Base-by-base conservation (phyloP, 2,797 vertebrate genomes). In the Bovichtus diacanthus region DNA sequence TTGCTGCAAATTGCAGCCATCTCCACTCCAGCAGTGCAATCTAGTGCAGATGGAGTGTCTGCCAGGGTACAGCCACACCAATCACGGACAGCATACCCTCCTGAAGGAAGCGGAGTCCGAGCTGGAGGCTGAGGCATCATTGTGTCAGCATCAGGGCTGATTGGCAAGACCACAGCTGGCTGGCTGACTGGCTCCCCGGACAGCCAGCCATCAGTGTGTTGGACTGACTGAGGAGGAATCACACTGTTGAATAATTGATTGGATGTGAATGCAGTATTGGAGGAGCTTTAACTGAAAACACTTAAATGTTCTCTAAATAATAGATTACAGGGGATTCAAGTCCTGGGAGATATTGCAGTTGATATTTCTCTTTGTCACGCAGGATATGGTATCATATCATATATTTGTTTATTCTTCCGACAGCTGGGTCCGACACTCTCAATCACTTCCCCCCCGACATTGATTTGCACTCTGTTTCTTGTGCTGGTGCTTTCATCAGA, bases 261-360 rank as follows among this genome's bases (percentile, higher is more conserved):
- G 70, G 81, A 90, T 92, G 88, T 92, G 93, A 93, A 91, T 87
- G 90, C 81, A 71, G 74, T 78, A 90, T 91, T 89, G 90, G 82
- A 90, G 87, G 77, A 87, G 88, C 91, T 90, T 90, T 89, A 93
- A 94, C 88, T 91, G 92, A 91, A 93, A 94, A 94, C 92, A 93
- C 92, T 93, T 93, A 91, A 80, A 83, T 77, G 77, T 64, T 76
- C 68, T 87, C 73, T 94, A 87, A 95, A 94, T 94, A 93, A 94
- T 94, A 87, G 74, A 95, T 95, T 71, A 75, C 73, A 67, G 47
- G 67, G 91, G 76, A 89, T 92, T 69, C 25, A 50, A 55, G 76
- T 73, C 76, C 68, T 60, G 63, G 41, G 81, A 70, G 71, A 76
- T 76, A 79, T 72, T 91, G 91, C 90, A 91, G 88, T 93, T 89